Base-by-base conservation (phyloP, 2,113 vertebrate species). In the Engystomops pustulosus region DNA sequence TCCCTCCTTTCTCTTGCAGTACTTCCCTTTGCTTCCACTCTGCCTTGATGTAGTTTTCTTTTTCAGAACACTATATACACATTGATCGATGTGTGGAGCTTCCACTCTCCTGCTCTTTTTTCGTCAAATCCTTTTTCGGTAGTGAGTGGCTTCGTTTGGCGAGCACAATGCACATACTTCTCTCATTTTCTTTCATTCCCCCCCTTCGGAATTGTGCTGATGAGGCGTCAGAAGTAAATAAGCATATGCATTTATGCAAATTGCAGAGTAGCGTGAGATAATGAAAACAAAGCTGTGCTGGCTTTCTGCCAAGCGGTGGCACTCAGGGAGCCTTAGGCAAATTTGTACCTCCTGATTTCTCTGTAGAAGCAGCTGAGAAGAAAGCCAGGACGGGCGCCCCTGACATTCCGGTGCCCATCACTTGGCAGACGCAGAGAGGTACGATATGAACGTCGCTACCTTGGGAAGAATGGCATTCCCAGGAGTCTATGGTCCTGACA, bases 221-320 rank as follows among this genome's bases (percentile, higher is more conserved):
- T 85, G 83, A 85, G 65, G 75, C 86, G 71, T 92, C 90, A 89
- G 91, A 93, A 85, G 62, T 78, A 91, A 91, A 92, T 91, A 93
- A 92, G 90, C 92, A 90, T 85, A 85, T 91, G 92, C 92, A 88
- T 92, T 93, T 93, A 94, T 94, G 93, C 92, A 93, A 95, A 94
- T 93, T 92, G 87, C 69, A 86, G 91, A 93, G 90, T 93, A 92
- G 91, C 89, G 87, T 93, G 92, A 90, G 93, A 93, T 93, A 93
- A 93, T 93, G 91, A 92, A 93, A 93, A 93, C 92, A 92, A 93
- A 94, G 92, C 93, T 92, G 93, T 55, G 91, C 90, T 95, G 94
- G 93, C 93, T 90, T 30, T 92, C 92, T 93, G 92, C 94, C 93
- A 93, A 94, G 92, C 81, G 91, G 91, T 93, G 92, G 92, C 90